Conservation (phyloP, 2,888 invertebrate genomes). For the Octodonta nipae region DNA sequence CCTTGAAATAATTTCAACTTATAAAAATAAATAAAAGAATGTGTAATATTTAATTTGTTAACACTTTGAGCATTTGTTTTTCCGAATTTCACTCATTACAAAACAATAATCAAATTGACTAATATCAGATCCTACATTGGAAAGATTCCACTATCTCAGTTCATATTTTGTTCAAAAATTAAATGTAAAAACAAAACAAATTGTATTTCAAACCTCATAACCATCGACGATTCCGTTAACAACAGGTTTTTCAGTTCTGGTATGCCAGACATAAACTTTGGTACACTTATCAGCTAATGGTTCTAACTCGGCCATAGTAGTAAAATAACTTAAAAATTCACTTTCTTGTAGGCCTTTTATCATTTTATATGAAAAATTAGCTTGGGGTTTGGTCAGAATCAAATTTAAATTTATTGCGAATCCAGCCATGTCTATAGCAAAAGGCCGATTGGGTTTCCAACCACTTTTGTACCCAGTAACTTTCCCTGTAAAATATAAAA, state of each 20-base stretch:
- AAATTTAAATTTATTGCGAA: conserved; percentile 76
- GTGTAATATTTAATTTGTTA: too few relatives aligned
- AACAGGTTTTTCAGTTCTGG: conserved; percentile 80
- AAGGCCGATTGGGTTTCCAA: conserved; percentile 83
- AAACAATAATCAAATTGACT: too few relatives aligned
- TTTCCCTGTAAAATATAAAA: conserved; percentile 32
- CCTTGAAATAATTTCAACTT: too few relatives aligned
- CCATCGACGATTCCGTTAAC: conserved; percentile 52
- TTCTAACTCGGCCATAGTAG: conserved; percentile 64
- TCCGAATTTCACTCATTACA: too few relatives aligned
- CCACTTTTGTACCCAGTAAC: conserved; percentile 56
- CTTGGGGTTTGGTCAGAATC: conserved; percentile 56
- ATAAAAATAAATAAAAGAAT: too few relatives aligned
- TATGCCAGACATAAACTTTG: conserved; percentile 98
- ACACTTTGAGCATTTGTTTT: too few relatives aligned
- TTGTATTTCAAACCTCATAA: conserved; percentile 26
- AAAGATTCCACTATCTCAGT: too few relatives aligned
- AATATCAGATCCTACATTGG: too few relatives aligned
- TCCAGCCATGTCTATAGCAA: conserved; percentile 97
- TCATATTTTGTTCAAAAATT: too few relatives aligned
- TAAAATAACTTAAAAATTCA: conserved; percentile 64
- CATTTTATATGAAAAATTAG: conserved; percentile 70
- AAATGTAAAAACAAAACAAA: too few relatives aligned
- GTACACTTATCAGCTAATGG: conserved; percentile 82
- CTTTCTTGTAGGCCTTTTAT: conserved; percentile 83